A percentile compares a stretch with the other conserved stretches of the same genome.
These are phyloP conservation scores for Halocaridina rubra DNA, from an alignment of 2,888 invertebrate genomes.

Conservation along the genomic window DNA sequence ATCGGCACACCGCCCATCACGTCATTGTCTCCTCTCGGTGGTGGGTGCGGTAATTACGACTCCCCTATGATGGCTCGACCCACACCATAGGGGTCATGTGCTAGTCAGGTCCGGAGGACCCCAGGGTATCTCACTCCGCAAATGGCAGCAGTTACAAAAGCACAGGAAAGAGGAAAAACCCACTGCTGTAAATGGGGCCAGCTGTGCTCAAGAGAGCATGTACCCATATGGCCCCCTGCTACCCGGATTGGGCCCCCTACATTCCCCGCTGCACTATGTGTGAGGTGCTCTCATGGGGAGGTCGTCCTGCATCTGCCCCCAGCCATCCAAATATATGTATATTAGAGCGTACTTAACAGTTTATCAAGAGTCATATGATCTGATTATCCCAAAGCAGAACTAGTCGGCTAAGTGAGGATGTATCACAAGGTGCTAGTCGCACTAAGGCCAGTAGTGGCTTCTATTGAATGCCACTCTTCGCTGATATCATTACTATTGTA, in stretches of 20 bases:
- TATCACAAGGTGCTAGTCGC: conserved; percentile 54
- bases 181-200: conserved; percentile 13
- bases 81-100: conserved; percentile 42
- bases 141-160: conserved; percentile 14
- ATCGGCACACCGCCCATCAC: not conserved
- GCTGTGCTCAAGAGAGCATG: not conserved
- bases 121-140: conserved; percentile 22
- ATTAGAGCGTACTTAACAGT: conserved; percentile 51
- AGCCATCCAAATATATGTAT: conserved; percentile 62
- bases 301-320: conserved; percentile 42
- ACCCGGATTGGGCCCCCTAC: conserved; percentile 1
- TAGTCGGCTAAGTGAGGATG: conserved; percentile 42
- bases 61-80: conserved; percentile 25
- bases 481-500: conserved; percentile 56
- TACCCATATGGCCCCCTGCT: conserved; percentile 1
- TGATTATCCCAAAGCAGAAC: conserved; percentile 42
- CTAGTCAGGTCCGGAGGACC: conserved; percentile 47
- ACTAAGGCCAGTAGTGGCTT: conserved; percentile 40
- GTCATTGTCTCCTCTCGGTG: conserved; percentile 30
- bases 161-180: not conserved
- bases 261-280: conserved; percentile 24
- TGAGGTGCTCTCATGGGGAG: conserved; percentile 27
- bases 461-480: conserved; percentile 30
- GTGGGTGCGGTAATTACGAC: conserved; percentile 23
- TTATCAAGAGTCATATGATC: conserved; percentile 32